Evolutionary conservation across 2,113 vertebrate genomes (phyloP).

Genomic region (Ondatra zibethicus): DNA sequence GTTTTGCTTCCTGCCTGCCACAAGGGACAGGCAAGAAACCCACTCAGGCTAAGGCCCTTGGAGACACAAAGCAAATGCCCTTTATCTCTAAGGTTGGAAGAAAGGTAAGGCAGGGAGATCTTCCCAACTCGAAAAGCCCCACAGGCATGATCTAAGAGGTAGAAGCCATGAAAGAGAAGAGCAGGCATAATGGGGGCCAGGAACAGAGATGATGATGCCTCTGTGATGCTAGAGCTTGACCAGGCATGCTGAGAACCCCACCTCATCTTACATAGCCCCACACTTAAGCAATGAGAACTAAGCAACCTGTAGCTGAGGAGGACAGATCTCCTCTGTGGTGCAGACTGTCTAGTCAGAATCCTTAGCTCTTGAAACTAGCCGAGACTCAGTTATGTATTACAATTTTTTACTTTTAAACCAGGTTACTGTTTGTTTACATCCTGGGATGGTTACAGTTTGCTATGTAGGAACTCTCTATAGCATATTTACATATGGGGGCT

Average conservation of each 20-base stretch:
- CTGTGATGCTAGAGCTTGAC: no score
- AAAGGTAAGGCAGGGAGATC: background rate
- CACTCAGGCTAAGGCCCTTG: no score
- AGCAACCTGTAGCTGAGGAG: background rate
- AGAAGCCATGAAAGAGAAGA: background rate
- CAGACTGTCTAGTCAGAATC: background rate
- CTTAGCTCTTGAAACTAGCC: background rate
- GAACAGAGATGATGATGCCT: no score
- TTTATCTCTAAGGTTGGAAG: background rate
- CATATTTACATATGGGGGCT: no score
- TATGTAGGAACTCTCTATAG: background rate
- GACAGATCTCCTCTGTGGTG: background rate
- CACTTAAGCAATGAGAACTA: background rate
- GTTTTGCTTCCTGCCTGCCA: background rate
- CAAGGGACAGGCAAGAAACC: background rate
- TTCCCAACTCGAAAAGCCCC: background rate
- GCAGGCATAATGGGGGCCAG: background rate
- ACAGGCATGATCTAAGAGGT: background rate
- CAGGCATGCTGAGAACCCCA: background rate
- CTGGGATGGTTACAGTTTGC: background rate
- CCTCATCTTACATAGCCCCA: background rate
- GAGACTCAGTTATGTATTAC: background rate
- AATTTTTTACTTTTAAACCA: background rate
- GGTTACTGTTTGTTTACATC: background rate
- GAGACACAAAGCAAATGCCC: background rate